phyloP scores from a whole-genome alignment of 37 sponge, comb jelly and placozoan genomes.

The Mnemiopsis leidyi region DNA sequence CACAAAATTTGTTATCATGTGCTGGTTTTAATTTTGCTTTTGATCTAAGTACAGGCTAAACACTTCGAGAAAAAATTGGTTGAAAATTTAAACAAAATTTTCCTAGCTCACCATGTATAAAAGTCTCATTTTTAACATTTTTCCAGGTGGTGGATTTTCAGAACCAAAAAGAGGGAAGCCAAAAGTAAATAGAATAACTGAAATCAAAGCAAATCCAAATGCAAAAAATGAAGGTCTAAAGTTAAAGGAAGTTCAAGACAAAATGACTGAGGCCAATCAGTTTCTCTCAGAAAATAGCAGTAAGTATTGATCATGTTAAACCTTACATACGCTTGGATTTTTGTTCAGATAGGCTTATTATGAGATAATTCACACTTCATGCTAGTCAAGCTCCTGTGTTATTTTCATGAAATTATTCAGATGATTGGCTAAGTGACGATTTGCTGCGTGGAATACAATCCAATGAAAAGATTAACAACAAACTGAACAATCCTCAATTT shows the following conservation, averaged over 20 bases:
- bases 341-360: too few relatives aligned
- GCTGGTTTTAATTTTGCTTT: too few relatives aligned
- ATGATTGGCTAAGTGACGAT: slow-evolving; percentile 38
- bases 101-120: background rate
- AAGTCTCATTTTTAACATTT: background rate
- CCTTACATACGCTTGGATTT: too few relatives aligned
- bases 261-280: slow-evolving; percentile 33
- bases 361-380: background rate
- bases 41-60: too few relatives aligned
- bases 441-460: background rate
- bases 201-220: slow-evolving; percentile 19
- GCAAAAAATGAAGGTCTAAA: slow-evolving; percentile 17
- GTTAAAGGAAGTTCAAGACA: slow-evolving; percentile 48
- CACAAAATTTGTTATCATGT: too few relatives aligned
- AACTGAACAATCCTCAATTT: slow-evolving; percentile 53
- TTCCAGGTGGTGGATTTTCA: background rate
- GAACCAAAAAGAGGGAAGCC: background rate
- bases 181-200: background rate
- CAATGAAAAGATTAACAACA: background rate
- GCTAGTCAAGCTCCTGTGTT: too few relatives aligned
- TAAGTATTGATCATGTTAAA: background rate
- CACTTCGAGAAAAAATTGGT: too few relatives aligned
- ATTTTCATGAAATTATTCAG: too few relatives aligned
- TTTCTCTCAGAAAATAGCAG: slow-evolving; percentile 33
- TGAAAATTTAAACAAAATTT: too few relatives aligned